Evolutionary conservation across 2,797 vertebrate species (phyloP), one percentile per base, ranked within the genome.

Genomic region (Esox masquinongy): DNA sequence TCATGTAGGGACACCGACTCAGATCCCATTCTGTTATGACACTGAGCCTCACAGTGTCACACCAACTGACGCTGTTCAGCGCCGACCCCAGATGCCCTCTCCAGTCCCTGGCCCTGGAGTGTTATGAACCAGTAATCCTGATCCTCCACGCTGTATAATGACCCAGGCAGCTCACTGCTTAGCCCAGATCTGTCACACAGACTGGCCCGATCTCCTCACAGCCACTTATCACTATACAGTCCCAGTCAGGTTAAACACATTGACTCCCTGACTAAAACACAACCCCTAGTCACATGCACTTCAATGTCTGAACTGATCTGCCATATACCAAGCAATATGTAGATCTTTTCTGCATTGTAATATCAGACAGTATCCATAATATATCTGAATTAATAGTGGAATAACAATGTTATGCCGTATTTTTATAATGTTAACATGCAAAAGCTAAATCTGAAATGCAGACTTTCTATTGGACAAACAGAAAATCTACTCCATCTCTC

Each of bases 51-150:
- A 53, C 1, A 53, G 16, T 53, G 50, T 2, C 5, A 53, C 50
- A 53, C 50, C 1, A 53, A 53, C 77, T 84, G 79, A 82, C 34
- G 3, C 3, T 63, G 63, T 82, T 77, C n/a, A 8, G 14, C 39
- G 43, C 50, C 53, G 26, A 70, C 77, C 66, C 69, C 63, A 68
- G 34, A 39, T 17, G 31, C 22, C 29, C 53, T 69, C 22, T 22
- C 68, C 8, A 63, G 47, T 66, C 34, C 51, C 36, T 43, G 47
- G 22, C n/a, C 70, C 59, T 49, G 51, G n/a, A 63, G 73, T 36
- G 49, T 68, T 24, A 17, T 15, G 34, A 68, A 3, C 31, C 75
- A 17, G 47, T 50, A 50, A 14, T 9, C 3, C 69, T 31, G 29
- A 22, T 22, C n/a, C 7, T 74, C 14, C 47, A 17, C n/a, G 24